These are phyloP conservation scores for Synanceia verrucosa DNA, from an alignment of 2,797 vertebrate species.

Conservation along the genomic window DNA sequence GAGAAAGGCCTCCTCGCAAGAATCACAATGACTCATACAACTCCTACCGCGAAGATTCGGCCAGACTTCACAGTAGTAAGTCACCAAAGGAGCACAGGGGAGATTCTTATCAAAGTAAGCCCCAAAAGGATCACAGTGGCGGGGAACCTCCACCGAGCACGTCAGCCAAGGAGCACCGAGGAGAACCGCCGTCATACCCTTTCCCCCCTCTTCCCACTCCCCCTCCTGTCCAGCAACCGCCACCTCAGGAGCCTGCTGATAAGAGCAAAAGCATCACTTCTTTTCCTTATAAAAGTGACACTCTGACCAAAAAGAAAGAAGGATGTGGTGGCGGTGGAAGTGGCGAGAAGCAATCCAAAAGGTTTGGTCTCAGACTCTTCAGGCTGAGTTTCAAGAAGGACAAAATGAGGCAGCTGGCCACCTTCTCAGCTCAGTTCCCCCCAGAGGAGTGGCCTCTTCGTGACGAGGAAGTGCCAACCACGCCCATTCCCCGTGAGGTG, in stretches of 20 bases:
- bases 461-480: slow-evolving; percentile 93
- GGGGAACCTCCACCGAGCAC: slow-evolving; percentile 83
- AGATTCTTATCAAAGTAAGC: slow-evolving; percentile 74
- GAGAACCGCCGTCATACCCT: slow-evolving; percentile 84
- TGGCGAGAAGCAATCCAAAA: slow-evolving; percentile 96
- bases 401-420: slow-evolving; percentile 96
- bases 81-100: slow-evolving; percentile 85
- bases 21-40: slow-evolving; percentile 96
- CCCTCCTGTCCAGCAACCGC: slow-evolving; percentile 84
- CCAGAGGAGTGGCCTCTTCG: slow-evolving; percentile 98
- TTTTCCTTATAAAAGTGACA: slow-evolving; percentile 97
- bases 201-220: slow-evolving; percentile 84
- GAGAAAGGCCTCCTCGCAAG: slow-evolving; percentile 94
- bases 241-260: slow-evolving; percentile 83
- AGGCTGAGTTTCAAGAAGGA: slow-evolving; percentile 99
- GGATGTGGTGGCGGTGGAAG: slow-evolving; percentile 80
- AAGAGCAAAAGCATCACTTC: slow-evolving; percentile 95
- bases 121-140: slow-evolving; percentile 86
- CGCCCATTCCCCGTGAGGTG: slow-evolving; percentile 94
- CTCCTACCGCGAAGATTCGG: slow-evolving; percentile 91
- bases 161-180: slow-evolving; percentile 85
- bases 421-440: slow-evolving; percentile 98
- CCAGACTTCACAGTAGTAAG: slow-evolving; percentile 92
- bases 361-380: slow-evolving; percentile 97
- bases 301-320: slow-evolving; percentile 97